phyloP scores from a whole-genome alignment of 2,113 vertebrate species.

The Recurvirostra avosetta region DNA sequence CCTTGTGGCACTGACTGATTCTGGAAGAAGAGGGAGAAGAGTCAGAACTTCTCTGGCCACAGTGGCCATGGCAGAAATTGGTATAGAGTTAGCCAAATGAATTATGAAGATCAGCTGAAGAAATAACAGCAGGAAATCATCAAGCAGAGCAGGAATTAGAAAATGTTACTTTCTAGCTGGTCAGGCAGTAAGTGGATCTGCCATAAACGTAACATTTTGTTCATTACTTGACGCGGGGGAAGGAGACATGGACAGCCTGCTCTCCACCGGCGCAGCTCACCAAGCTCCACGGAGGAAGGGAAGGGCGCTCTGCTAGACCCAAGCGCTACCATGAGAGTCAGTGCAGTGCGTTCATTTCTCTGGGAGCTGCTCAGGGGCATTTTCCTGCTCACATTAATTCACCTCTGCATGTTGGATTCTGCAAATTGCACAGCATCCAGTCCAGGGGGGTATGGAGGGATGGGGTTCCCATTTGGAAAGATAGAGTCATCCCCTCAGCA shows the following conservation, averaged over 20 bases:
- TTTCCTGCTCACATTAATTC: neutral
- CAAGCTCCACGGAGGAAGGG: rapidly evolving
- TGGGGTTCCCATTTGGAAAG: neutral
- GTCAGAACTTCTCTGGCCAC: neutral
- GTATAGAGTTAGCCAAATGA: neutral
- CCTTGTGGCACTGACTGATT: neutral
- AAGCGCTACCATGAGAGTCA: rapidly evolving
- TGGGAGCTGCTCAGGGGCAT: neutral
- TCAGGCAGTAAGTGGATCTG: neutral
- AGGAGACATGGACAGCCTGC: neutral
- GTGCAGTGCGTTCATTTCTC: neutral
- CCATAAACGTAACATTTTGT: neutral
- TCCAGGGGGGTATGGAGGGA: neutral
- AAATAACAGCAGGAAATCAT: slow-evolving; percentile 32
- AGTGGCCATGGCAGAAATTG: neutral
- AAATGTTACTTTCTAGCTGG: neutral
- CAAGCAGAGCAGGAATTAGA: slow-evolving; percentile 8
- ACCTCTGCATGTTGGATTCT: neutral
- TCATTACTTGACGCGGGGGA: neutral
- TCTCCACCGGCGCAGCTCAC: neutral
- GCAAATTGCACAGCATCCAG: neutral
- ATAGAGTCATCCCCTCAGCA: neutral
- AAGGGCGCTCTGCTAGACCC: neutral
- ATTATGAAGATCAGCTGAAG: neutral
- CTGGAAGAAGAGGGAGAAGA: neutral